Base-by-base conservation (phyloP, 2,113 vertebrate genomes). In the Paralichthys olivaceus region DNA sequence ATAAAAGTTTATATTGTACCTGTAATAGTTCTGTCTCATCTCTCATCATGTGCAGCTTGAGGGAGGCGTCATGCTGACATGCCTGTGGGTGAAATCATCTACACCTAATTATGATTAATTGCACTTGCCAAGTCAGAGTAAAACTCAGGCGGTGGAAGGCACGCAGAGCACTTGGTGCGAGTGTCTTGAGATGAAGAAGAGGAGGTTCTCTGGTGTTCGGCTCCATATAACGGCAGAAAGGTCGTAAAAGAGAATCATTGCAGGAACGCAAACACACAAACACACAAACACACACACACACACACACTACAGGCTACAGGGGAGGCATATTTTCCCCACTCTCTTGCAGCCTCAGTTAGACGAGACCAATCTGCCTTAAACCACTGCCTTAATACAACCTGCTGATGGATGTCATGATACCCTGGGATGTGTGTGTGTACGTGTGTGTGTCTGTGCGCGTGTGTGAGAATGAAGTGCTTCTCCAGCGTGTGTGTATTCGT, bases 71-170 rank as follows among this genome's bases (percentile, higher is more conserved):
- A 53, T 12, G 12, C 68, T 69, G 69, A 77, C 75, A 78, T 29
- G 22, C 57, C 62, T 62, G 29, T 61, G 49, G 32, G 64, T 80
- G 78, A 83, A 58, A 79, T 63, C 81, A 75, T 76, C 71, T 59
- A 60, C 60, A 57, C 67, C 34, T 86, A 84, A 81, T 83, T 62
- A 7, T 77, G 62, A 88, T 81, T 77, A 77, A 84, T 75, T 72
- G 49, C 54, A 25, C 63, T 74, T 72, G 76, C 22, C 70, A 77
- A 66, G 61, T 25, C 20, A 71, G 28, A 17, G 19, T 22, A 29
- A 73, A 77, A 72, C 1, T 5, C 32, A 13, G 8, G 9, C 7
- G 32, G 32, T 34, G 32, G 32, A 34, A 34, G 32, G 32, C 9
- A 9, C 7, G 32, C 32, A 34, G 45, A 49, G 45, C 37, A 40